These are phyloP conservation scores for Argentina silus DNA, from an alignment of 2,797 vertebrate species.

Conservation along the genomic window DNA sequence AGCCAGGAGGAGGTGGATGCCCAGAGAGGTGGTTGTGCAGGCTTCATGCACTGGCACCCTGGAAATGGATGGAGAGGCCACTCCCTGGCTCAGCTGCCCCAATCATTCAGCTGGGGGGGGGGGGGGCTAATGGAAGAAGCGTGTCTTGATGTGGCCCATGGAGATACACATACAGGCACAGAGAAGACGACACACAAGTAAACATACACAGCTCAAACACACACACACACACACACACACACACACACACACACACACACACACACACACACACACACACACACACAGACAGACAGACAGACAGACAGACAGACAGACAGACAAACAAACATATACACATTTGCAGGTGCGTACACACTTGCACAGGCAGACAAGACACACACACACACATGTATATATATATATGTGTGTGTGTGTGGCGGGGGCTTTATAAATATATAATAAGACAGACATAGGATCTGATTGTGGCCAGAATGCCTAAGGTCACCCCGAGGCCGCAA, in stretches of 20 bases:
- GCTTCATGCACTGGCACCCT: neutral
- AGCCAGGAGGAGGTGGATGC: neutral
- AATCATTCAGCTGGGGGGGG: neutral
- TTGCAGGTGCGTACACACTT: no score
- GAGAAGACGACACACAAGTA: neutral
- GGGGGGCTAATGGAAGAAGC: neutral
- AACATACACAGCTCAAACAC: neutral
- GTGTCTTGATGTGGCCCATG: neutral
- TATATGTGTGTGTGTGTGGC: no score
- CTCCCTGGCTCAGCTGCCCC: neutral
- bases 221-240: neutral
- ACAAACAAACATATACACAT: neutral
- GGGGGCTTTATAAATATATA: neutral
- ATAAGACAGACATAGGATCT: neutral
- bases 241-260: neutral
- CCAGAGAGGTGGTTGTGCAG: neutral
- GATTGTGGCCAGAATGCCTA: slow-evolving; percentile 4
- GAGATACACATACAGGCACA: neutral
- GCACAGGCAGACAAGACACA: neutral
- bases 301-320: neutral
- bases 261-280: neutral
- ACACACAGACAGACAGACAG: slow-evolving; percentile 7
- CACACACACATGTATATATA: neutral
- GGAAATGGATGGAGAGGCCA: slow-evolving; percentile 6
- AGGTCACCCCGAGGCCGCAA: neutral